Percentiles rank a stretch among this genome's conserved stretches.
Conservation (phyloP, 2,113 vertebrate genomes). For the Archocentrus centrarchus region DNA sequence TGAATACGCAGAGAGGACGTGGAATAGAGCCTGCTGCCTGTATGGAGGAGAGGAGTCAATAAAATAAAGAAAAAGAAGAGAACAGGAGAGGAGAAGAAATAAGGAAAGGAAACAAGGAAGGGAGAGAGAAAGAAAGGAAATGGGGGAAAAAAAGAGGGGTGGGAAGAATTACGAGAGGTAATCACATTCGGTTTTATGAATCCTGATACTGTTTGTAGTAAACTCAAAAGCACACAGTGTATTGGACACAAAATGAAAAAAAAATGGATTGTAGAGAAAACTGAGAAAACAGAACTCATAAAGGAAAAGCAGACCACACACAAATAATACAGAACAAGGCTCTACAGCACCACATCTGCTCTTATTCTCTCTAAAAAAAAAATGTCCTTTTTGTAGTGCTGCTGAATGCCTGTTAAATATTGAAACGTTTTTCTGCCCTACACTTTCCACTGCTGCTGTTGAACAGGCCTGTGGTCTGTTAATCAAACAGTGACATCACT, state of each 20-base stretch:
- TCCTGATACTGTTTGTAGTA: not conserved
- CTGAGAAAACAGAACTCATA: not conserved
- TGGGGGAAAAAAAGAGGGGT: accelerated
- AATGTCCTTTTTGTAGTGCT: too few relatives aligned
- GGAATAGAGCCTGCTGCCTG: slow-evolving; percentile 86
- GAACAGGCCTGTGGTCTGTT: slow-evolving; percentile 59
- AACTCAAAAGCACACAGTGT: not conserved
- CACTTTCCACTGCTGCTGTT: slow-evolving; percentile 66
- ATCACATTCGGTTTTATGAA: not conserved
- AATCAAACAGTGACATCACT: slow-evolving; percentile 60
- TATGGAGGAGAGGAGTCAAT: not conserved
- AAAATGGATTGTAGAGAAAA: not conserved
- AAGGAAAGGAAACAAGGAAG: not conserved
- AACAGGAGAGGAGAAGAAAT: not conserved
- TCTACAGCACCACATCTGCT: not conserved
- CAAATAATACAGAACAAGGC: accelerated
- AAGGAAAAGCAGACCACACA: not conserved
- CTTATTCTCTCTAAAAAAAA: too few relatives aligned
- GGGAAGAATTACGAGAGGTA: not conserved
- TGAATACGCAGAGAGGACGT: slow-evolving; percentile 87
- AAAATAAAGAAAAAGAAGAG: not conserved
- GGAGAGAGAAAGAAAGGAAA: not conserved
- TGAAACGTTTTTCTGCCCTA: slow-evolving; percentile 40
- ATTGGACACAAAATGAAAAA: not conserved
- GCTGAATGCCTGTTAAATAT: not conserved